Base-by-base conservation (phyloP, 2,797 vertebrate species). In the Poecilia velifera region DNA sequence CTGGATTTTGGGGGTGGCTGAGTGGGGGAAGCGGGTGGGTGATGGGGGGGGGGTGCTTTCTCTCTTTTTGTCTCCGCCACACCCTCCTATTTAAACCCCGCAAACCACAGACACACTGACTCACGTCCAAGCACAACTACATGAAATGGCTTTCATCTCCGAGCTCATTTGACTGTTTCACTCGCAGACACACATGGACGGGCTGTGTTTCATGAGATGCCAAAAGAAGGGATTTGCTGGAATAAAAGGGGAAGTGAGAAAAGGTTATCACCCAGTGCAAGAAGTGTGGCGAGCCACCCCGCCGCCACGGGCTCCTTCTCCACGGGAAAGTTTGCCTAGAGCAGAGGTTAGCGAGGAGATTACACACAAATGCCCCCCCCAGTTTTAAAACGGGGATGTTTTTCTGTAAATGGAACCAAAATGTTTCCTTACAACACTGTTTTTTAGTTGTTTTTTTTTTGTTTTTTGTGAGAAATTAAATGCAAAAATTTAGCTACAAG, bases 171-270 rank as follows among this genome's bases (percentile, higher is more conserved):
- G 81, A 88, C 78, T 85, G 89, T 84, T 86, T 86, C 86, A 89
- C 90, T 90, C 62, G 12, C 83, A 80, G 78, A 78, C 89, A 84
- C 84, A 86, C 86, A 86, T 87, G 88, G 79, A 87, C 81, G 85
- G 81, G 78, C n/a, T 64, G 82, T 53, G 82, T 88, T 91, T 91
- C 88, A 89, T 86, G 89, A 88, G 73, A 92, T 90, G 88, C 89
- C 86, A 91, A 90, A 89, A 88, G 84, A 84, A 82, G 84, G 86
- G 90, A 92, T 94, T 93, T 91, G 82, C 87, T 86, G 84, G 86
- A 89, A 91, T 76, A 82, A 83, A 86, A 89, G 74, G 77, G 77
- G 64, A 70, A 86, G 82, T 77, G 85, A 80, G 80, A 82, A 86
- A 88, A 86, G 84, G 85, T 92, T 89, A 91, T 88, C 79, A 77